Evolutionary conservation across 37 sponge, comb jelly and placozoan genomes (phyloP), one percentile per base, ranked within the genome.

Genomic region (Cliona cf. orientalis): DNA sequence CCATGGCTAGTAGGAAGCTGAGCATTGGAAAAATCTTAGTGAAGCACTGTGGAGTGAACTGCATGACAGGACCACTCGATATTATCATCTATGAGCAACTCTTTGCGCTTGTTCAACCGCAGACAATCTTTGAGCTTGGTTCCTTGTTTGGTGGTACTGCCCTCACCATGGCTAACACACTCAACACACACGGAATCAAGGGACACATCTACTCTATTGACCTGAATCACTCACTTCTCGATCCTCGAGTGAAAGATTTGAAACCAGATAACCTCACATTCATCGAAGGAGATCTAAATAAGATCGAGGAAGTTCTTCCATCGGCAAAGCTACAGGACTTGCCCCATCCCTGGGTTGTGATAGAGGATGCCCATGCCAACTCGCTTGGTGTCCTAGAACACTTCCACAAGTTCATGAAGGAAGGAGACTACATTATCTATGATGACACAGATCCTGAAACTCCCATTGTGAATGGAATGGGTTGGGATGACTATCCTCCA

Each of bases 311-410:
- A 11, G 57, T 72, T 17, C 79, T 92, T 31, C 35, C 84, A 21
- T 19, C 62, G 1, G 71, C 73, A 1, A 67, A 87, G 35, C 53
- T 92, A 0, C 21, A 62, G 5, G 17, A n/a, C 7, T 66, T 84
- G 6, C 81, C 84, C 37, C 92, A 70, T 19, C 92, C 92, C 0
- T 69, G 49, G 75, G 31, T 92, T n/a, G 33, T 92, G 1, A 65
- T 83, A 42, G 92, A 92, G 34, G 92, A 92, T 80, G 46, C 76
- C 17, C 92, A 92, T 44, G 37, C 21, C 37, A 92, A 92, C 58
- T 22, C 22, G 9, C 3, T 37, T 42, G 73, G 73, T 14, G 31
- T 83, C 4, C 11, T 92, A 56, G 53, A 83, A 22, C 82, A 83
- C 46, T 87, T 92, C 35, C 62, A 80, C 38, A 9, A 4, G 34